phyloP scores from a whole-genome alignment of 2,113 vertebrate genomes.

The Ceyx cyanopectus region DNA sequence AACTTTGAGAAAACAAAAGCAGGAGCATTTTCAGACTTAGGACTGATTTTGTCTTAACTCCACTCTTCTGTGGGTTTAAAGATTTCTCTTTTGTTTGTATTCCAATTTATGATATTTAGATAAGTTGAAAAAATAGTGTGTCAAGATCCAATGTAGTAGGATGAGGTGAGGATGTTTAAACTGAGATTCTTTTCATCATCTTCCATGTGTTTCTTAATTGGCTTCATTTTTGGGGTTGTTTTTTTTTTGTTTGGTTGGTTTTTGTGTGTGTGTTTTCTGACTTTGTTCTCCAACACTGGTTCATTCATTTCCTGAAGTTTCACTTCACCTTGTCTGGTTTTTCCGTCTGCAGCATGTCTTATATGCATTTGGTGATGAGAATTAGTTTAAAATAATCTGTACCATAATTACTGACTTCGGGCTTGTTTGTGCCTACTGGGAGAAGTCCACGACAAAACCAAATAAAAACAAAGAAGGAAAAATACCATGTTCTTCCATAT shows the following conservation, averaged over 20 bases:
- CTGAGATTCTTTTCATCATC: not conserved
- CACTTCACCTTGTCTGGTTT: slow-evolving; percentile 66
- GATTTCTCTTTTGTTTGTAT: not conserved
- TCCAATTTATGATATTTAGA: not conserved
- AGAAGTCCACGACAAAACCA: slow-evolving; percentile 72
- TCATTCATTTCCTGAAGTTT: slow-evolving; percentile 74
- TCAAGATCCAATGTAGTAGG: not conserved
- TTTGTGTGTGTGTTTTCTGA: not conserved
- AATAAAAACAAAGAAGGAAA: slow-evolving; percentile 79
- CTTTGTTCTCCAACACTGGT: slow-evolving; percentile 66
- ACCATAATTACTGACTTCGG: slow-evolving; percentile 54
- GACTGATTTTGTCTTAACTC: not conserved
- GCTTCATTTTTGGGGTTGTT: not conserved
- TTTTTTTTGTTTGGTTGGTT: not conserved
- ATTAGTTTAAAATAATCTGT: slow-evolving; percentile 70
- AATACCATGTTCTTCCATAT: slow-evolving; percentile 72
- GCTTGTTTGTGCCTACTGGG: slow-evolving; percentile 72
- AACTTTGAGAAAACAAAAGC: not conserved
- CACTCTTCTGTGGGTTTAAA: not conserved
- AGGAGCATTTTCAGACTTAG: not conserved
- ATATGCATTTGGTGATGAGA: slow-evolving; percentile 45
- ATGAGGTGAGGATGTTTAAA: not conserved
- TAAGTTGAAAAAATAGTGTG: not conserved
- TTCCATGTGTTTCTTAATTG: slow-evolving; percentile 35
- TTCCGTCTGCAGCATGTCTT: slow-evolving; percentile 57